Evolutionary conservation across 2,797 vertebrate genomes (phyloP), one percentile per base, ranked within the genome.

Genomic region (Mallotus villosus): DNA sequence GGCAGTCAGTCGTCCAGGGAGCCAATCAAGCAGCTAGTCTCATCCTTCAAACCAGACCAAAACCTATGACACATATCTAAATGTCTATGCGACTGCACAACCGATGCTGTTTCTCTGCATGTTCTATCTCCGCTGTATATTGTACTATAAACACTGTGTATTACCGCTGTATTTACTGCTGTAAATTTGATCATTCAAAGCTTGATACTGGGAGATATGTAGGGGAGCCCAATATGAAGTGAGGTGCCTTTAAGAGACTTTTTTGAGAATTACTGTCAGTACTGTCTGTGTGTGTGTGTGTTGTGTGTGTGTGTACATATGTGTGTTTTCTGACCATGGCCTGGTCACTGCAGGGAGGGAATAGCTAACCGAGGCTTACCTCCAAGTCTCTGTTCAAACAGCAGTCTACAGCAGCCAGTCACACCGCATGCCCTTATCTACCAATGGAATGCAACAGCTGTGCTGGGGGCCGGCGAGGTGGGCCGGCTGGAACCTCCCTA

Each of bases 401-500:
- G 76, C 84, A 81, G 84, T 85, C 84, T 77, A 49, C n/a, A 63
- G 63, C 79, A 74, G 60, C 80, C 78, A 78, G 73, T 80, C 64
- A 65, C 77, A 11, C 77, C 63, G 73, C 85, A 60, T 89, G 88
- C 81, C 84, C 91, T 93, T 94, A 93, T 94, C 93, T 89, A 91
- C 90, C 90, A 92, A 89, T 90, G 93, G 92, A 94, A 94, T 94
- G 91, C 91, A 94, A 93, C 93, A 94, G 92, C 93, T 94, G 94
- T 92, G 88, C 63, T 74, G 86, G 84, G 87, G 86, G 90, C 85
- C 88, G 90, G 91, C 88, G 86, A 91, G 87, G 94, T 94, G 93
- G 95, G 95, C 95, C 94, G 92, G 93, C 94, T 92, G 91, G 93
- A 96, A 94, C 95, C 96, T 95, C 92, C 94, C 83, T 93, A 77